Evolutionary conservation across 2,888 invertebrate species (phyloP).

Genomic region (Drosophila algonquin): DNA sequence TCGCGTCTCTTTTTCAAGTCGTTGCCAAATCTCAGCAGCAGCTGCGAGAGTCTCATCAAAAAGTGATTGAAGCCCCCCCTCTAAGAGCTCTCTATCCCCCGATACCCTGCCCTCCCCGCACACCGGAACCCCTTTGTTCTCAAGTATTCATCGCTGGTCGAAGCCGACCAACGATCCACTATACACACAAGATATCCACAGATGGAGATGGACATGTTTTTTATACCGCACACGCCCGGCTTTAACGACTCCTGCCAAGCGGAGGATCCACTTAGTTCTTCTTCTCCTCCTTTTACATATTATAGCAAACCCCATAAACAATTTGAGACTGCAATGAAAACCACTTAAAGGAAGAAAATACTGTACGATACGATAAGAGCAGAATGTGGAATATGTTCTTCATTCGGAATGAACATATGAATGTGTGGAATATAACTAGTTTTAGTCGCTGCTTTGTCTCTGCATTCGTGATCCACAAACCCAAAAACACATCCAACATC

Average conservation of each 20-base stretch:
- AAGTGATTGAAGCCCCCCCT: slow-evolving; percentile 56
- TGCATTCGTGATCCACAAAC: slow-evolving; percentile 35
- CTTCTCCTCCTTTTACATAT: slow-evolving; percentile 24
- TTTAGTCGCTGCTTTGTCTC: slow-evolving; percentile 51
- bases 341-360: slow-evolving; percentile 35
- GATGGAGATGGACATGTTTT: slow-evolving; percentile 26
- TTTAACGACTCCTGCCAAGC: slow-evolving; percentile 33
- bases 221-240: slow-evolving; percentile 41
- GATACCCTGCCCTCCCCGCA: neutral
- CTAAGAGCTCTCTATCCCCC: slow-evolving; percentile 19
- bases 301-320: slow-evolving; percentile 67
- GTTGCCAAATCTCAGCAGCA: slow-evolving; percentile 90
- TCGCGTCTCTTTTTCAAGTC: slow-evolving; percentile 85
- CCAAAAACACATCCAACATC: slow-evolving; percentile 12
- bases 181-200: slow-evolving; percentile 18
- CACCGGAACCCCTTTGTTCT: slow-evolving; percentile 15
- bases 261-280: slow-evolving; percentile 11
- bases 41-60: slow-evolving; percentile 87
- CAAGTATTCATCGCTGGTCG: slow-evolving; percentile 52
- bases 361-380: slow-evolving; percentile 43
- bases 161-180: slow-evolving; percentile 20
- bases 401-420: neutral
- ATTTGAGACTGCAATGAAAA: slow-evolving; percentile 75
- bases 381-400: neutral
- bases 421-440: slow-evolving; percentile 30